Evolutionary conservation across 1,140 invertebrate genomes (phyloP), one percentile per base, ranked within the genome.

Genomic region (Eueides isabella): DNA sequence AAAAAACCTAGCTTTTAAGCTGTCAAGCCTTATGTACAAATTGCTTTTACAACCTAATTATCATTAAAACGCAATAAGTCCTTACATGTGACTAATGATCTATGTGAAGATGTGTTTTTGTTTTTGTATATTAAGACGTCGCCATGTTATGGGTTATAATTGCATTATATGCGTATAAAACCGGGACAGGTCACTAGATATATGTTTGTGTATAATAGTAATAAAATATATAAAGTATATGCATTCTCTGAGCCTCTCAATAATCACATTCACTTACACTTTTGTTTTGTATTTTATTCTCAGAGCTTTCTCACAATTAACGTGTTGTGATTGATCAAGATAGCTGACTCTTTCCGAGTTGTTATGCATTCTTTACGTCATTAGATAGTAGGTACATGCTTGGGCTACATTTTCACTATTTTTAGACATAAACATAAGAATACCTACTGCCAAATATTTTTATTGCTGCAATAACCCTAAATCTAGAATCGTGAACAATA

Each of bases 271-370:
- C 61, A 63, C 35, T 70, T 70, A 85, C 30, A 72, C 80, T 82
- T 85, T 84, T 81, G 77, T 86, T 85, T 82, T 77, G 82, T 79
- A 55, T 66, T 66, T 75, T 76, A 84, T 85, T 83, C 82, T 84
- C 80, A 70, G 69, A 81, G 75, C 79, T 81, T 85, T 86, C 82
- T 76, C 82, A 88, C 86, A 83, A 85, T 86, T 83, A 83, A 68
- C 75, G 72, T 80, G 73, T 67, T 76, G 79, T 80, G 78, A 83
- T 80, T 76, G 75, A 71, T 64, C 72, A 72, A 78, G 83, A 83
- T 85, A 83, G 75, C 76, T 63, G 62, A 61, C 19, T 31, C 48
- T 44, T 66, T 55, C 30, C 64, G 33, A 74, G 63, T 65, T 71
- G n/a, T 41, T 66, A 71, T 74, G 29, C 35, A 68, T 48, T 55